Evolutionary conservation across 2,888 invertebrate species (phyloP), one percentile per base, ranked within the genome.

Genomic region (Lysandra coridon): DNA sequence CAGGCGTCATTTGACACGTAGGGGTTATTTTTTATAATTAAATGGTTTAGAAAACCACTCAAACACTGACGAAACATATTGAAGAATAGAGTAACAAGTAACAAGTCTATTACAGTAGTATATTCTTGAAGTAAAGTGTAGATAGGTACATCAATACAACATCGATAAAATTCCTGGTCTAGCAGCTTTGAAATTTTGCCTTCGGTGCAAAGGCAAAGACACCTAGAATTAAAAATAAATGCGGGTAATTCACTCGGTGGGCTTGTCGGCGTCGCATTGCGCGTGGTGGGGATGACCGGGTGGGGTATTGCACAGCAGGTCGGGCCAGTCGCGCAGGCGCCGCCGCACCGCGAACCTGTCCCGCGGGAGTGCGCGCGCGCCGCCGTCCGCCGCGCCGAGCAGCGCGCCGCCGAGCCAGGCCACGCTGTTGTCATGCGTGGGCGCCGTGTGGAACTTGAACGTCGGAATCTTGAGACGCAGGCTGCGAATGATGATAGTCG

Each of bases 271-370:
- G 57, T 57, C 17, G 57, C 57, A 57, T 17, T 57, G 14, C 6
- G 62, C 78, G 81, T 80, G 80, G 79, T 89, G 88, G 82, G 88
- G 87, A 86, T 91, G 92, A 57, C 84, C 78, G 33, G 88, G 88
- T 85, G 92, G 90, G 82, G 91, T 88, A 88, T 96, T 96, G 87
- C 96, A 96, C 78, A 95, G 93, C 84, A 96, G 92, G 85, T 95
- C 96, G 73, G 96, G 95, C 98, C 98, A 98, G 92, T 98, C 98
- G 2, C 97, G 97, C 79, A 98, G 95, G 80, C 96, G 93, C 97
- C 97, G 85, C 86, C 82, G 84, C 87, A 84, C 87, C 81, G 96
- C 91, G 92, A 97, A 99, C 78, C 92, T 93, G 85, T 99, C 98
- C 83, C 97, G 96, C 0, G 96, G 95, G 73, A 98, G 88, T 14